Base-by-base conservation (phyloP, 2,797 vertebrate genomes). In the Halcyon badia region DNA sequence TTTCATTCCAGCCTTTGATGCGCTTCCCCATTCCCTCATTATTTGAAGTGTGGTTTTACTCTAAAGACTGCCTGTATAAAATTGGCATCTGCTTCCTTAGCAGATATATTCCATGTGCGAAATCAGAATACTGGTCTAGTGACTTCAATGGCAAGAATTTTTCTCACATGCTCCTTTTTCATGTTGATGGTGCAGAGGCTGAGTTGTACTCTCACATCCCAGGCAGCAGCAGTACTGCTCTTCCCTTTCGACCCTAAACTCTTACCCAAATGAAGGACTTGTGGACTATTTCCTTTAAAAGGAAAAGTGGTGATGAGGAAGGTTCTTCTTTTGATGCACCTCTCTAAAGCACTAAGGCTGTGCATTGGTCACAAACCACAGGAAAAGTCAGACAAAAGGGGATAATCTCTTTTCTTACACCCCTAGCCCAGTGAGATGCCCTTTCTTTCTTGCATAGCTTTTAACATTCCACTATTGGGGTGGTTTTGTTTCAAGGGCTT, bases 21-120 rank as follows among this genome's bases (percentile, higher is more conserved):
- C 61, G 26, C 48, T 94, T 89, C 71, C 41, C 26, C 49, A 31
- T 31, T 85, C 81, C 42, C 69, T 92, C 71, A 58, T 95, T 94
- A 95, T 96, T 96, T 97, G 54, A 92, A 94, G 82, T 89, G 87
- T 83, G 96, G 89, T 95, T 96, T 97, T 92, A 60, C 61, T 94
- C 78, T 87, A 61, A 85, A 87, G 84, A 42, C 51, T 75, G 89
- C 35, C 78, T 94, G 44, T 58, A 81, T 85, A 92, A 94, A 96
- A 87, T 95, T 94, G 94, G 89, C 95, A 83, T 92, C 87, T 96
- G 33, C 49, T 92, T 96, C n/a, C 37, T 75, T 65, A 87, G 75
- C 68, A 95, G 95, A 96, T 94, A 96, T 46, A 80, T 92, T 95
- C 92, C 94, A 95, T 87, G 89, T 95, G 96, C 52, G 30, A 96